These are phyloP conservation scores for Lutraria rhynchaena DNA, from an alignment of 1,140 invertebrate genomes.

Conservation along the genomic window DNA sequence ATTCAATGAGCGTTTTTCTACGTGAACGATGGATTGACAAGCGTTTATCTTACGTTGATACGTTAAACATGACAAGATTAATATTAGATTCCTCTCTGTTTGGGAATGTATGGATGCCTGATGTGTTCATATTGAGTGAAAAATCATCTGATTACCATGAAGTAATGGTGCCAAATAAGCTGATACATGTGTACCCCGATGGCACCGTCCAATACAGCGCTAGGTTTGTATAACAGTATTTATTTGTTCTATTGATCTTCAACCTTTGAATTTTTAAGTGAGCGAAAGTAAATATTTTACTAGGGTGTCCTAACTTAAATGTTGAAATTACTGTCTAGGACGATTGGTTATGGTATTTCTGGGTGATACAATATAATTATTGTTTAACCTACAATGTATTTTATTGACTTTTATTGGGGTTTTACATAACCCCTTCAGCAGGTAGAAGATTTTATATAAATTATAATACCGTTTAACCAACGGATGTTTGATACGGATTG, in stretches of 20 bases:
- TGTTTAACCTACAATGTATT: too few species aligned
- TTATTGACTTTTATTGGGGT: too few species aligned
- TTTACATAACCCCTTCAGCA: too few species aligned
- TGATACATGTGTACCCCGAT: slow-evolving; percentile 83
- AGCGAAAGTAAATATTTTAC: too few species aligned
- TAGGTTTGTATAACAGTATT: slow-evolving; percentile 69
- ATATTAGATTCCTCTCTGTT: slow-evolving; percentile 52
- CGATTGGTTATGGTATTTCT: neutral
- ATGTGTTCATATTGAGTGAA: slow-evolving; percentile 82
- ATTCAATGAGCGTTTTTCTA: slow-evolving; percentile 86
- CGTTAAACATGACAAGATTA: slow-evolving; percentile 79
- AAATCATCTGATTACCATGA: slow-evolving; percentile 82
- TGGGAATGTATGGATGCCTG: slow-evolving; percentile 80
- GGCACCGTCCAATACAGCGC: slow-evolving; percentile 86
- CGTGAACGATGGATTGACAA: slow-evolving; percentile 85
- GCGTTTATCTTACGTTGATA: slow-evolving; percentile 75
- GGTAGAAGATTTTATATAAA: too few species aligned
- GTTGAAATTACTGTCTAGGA: too few species aligned
- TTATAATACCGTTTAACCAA: too few species aligned
- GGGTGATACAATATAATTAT: too few species aligned
- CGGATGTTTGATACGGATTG: too few species aligned
- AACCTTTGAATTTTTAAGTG: too few species aligned
- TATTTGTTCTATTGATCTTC: too few species aligned
- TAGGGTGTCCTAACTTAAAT: too few species aligned
- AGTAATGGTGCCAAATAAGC: slow-evolving; percentile 82